Conservation (phyloP, 2,113 vertebrate species). For the Echinops telfairi region DNA sequence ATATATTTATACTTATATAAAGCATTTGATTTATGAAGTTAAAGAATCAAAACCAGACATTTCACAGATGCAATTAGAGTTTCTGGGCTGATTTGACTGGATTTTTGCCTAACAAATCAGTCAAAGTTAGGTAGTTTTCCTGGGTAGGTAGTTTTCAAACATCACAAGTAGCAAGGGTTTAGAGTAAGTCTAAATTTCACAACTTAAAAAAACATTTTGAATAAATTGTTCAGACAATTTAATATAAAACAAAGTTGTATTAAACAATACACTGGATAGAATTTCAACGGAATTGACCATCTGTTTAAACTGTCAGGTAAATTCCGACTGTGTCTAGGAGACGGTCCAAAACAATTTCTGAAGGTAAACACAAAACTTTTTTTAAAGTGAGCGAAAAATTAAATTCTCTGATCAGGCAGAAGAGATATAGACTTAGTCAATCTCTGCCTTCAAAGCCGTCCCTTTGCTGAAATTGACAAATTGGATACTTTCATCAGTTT, state of each 20-base stretch:
- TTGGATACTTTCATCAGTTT: constrained; percentile 77
- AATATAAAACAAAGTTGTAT: constrained; percentile 49
- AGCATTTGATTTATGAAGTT: constrained; percentile 32
- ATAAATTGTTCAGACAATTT: constrained; percentile 54
- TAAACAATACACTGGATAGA: constrained; percentile 69
- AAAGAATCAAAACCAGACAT: constrained; percentile 48
- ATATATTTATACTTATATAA: neutral
- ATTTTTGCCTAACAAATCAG: constrained; percentile 39
- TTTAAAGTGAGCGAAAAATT: constrained; percentile 68
- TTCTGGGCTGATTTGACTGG: neutral
- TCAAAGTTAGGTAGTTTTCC: no score
- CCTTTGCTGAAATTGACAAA: constrained; percentile 74
- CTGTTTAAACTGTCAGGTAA: constrained; percentile 61
- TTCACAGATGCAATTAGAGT: neutral
- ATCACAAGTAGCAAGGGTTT: constrained; percentile 5
- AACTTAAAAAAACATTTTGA: constrained; percentile 26
- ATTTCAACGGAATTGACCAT: constrained; percentile 66
- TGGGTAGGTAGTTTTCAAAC: constrained; percentile 61
- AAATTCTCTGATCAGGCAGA: constrained; percentile 61
- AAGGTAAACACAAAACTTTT: constrained; percentile 64
- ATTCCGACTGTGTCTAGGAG: constrained; percentile 16
- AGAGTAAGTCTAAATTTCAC: constrained; percentile 22
- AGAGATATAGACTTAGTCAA: constrained; percentile 60
- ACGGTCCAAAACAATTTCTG: constrained; percentile 57
- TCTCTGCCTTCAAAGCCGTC: constrained; percentile 70